phyloP scores from a whole-genome alignment of 1,140 invertebrate genomes.

The Apis mellifera region Amel_HAv3.1 CM009931.2:27481501-27482000 shows the following conservation, averaged over 20 bases:
- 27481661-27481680: background rate
- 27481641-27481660: background rate
- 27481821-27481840: background rate
- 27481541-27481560: background rate
- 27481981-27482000: too few relatives aligned
- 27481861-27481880: too few relatives aligned
- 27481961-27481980: too few relatives aligned
- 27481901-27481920: too few relatives aligned
- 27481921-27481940: too few relatives aligned
- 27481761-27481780: background rate
- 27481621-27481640: background rate
- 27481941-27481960: too few relatives aligned
- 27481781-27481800: background rate
- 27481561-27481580: background rate
- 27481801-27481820: background rate
- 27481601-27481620: background rate
- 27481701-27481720: background rate
- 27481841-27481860: too few relatives aligned
- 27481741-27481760: background rate
- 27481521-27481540: background rate
- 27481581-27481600: background rate
- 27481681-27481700: background rate
- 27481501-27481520: too few relatives aligned
- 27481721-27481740: background rate
- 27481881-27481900: too few relatives aligned